Conservation (phyloP, 2,797 vertebrate genomes). For the Trachops cirrhosus region DNA sequence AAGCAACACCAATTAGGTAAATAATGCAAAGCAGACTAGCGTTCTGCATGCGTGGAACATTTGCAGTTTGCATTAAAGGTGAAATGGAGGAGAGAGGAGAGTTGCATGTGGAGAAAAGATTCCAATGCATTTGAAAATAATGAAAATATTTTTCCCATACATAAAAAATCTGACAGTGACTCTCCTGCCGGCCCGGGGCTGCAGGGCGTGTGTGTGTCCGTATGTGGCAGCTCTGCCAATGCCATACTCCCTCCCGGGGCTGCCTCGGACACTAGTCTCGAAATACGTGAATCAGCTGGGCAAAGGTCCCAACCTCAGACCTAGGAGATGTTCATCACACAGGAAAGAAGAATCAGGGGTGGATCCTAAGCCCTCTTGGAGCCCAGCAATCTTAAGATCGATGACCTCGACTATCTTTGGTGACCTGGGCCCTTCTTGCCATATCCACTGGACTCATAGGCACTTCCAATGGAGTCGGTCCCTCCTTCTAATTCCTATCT, state of each 20-base stretch:
- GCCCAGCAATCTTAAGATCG: not conserved
- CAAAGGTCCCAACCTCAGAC: not conserved
- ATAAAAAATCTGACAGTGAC: not conserved
- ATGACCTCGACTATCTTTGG: not conserved
- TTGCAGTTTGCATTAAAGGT: not conserved
- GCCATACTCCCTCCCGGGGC: not conserved
- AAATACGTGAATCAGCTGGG: not conserved
- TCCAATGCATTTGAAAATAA: not conserved
- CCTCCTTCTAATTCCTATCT: not conserved
- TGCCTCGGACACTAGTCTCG: not conserved
- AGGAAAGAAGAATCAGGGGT: not conserved
- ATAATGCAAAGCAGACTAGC: not conserved
- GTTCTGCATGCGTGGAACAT: not conserved
- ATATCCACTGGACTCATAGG: not conserved
- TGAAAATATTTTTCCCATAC: not conserved
- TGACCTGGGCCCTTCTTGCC: not conserved
- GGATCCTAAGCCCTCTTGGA: not conserved
- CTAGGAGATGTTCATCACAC: not conserved
- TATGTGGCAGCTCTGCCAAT: not conserved
- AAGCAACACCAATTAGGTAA: not conserved
- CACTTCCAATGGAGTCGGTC: not conserved
- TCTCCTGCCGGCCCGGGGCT: not conserved
- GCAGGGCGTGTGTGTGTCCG: fast-evolving
- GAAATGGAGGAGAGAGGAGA: not conserved
- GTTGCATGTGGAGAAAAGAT: not conserved